A percentile compares a stretch with the other conserved stretches of the same genome.
phyloP scores from a whole-genome alignment of 30 jellyfish, hydroid and myxozoan genomes.

The Thelohanellus kitauei region DNA sequence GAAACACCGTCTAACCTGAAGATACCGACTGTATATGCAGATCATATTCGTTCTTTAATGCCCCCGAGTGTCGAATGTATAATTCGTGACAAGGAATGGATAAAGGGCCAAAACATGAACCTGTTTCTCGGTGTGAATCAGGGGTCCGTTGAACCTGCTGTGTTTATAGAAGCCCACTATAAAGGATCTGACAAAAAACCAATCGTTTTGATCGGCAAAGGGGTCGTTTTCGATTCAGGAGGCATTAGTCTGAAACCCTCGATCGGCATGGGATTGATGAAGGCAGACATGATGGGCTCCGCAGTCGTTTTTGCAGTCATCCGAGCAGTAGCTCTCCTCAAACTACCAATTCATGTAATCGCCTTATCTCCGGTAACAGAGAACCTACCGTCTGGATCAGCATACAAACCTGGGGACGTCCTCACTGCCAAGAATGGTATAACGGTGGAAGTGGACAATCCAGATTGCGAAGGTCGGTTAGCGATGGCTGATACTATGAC shows the following conservation, averaged over 20 bases:
- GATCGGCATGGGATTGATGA: slow-evolving; percentile 52
- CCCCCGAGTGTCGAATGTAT: no score
- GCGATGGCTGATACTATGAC: slow-evolving; percentile 57
- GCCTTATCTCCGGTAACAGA: slow-evolving; percentile 70
- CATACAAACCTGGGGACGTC: slow-evolving; percentile 90
- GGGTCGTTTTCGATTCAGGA: slow-evolving; percentile 22
- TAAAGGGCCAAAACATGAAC: slow-evolving; percentile 36
- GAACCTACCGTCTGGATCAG: slow-evolving; percentile 83
- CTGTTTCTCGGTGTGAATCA: slow-evolving; percentile 56
- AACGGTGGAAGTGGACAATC: slow-evolving; percentile 72
- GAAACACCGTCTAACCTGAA: slow-evolving; percentile 62
- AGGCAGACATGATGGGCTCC: slow-evolving; percentile 96
- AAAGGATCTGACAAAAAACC: slow-evolving; percentile 23
- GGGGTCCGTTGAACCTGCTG: slow-evolving; percentile 51
- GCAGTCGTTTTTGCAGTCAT: slow-evolving; percentile 68
- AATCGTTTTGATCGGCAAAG: slow-evolving; percentile 84
- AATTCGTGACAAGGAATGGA: slow-evolving; percentile 40
- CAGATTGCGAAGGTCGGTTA: slow-evolving; percentile 91
- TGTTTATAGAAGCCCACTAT: slow-evolving; percentile 30
- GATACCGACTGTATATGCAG: slow-evolving; percentile 30
- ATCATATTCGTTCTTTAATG: background rate
- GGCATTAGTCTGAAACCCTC: slow-evolving; percentile 87
- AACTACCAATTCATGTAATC: slow-evolving; percentile 28
- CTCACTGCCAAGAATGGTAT: slow-evolving; percentile 74
- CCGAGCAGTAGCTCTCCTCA: slow-evolving; percentile 32